Base-by-base conservation (phyloP, 2,888 invertebrate species). In the Agonopterix heracliana region DNA sequence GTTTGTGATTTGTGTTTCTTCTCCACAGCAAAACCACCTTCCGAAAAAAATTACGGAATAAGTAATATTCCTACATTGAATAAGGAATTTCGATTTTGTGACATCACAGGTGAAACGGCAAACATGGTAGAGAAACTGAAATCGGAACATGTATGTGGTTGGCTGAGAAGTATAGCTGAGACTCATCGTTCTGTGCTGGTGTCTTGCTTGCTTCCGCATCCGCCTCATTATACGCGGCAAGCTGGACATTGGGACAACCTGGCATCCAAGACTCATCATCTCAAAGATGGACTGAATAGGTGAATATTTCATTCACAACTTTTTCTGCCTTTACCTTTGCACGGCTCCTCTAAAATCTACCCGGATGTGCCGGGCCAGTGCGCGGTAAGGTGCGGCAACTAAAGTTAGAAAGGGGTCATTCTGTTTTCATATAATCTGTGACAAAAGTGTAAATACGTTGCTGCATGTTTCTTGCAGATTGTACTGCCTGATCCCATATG, bases 221-320 rank as follows among this genome's bases (percentile, higher is more conserved):
- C 99, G 49, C 95, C 97, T 9, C 98, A 98, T 76, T 97, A 96
- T 84, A 96, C 97, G 48, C 90, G 97, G 60, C 96, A 98, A 55
- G 98, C 98, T 17, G 98, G 98, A 4, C 97, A 98, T 78, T 99
- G 98, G 96, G 96, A 97, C 81, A 95, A 94, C 45, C 85, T 96
- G 54, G 95, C 95, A 41, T 93, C 95, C 38, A 91, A 94, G 68
- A 96, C 97, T 1, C 94, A 95, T 38, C 98, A 98, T 72, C 91
- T 99, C 13, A 97, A 96, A 78, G 98, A 99, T 74, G 99, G 98
- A 2, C 90, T 99, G 40, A 96, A 97, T 76, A 92, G 86, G 84
- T 81, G 51, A 38, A 41, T 41, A 41, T 9, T 44, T 35, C 17
- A 43, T 45, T 44, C 65, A 89, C 26, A 26, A 26, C 5, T 26